Evolutionary conservation across 2,888 invertebrate genomes (phyloP), one percentile per base, ranked within the genome.

Genomic region (Tinea trinotella): DNA sequence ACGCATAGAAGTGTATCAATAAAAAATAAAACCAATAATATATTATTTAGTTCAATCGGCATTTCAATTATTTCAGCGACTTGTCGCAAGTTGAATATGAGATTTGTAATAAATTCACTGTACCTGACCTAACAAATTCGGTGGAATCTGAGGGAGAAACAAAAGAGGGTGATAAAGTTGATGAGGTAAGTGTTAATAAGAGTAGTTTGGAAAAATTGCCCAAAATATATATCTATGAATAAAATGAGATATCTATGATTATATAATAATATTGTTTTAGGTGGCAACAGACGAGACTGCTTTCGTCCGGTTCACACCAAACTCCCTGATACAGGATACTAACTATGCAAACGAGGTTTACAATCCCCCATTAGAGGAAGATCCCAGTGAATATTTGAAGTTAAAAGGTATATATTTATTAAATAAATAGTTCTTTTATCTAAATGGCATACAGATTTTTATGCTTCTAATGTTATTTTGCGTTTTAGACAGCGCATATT

Each of bases 341-440:
- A 90, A 91, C 60, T 94, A 90, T 67, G 93, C 94, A n/a, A 93
- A 94, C 65, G 93, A 94, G 77, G 87, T 93, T 12, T 94, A 92
- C 70, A 92, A 89, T 70, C 94, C 94, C 18, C 91, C 93, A 55
- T 85, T 88, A 54, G 84, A 83, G 36, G 86, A 87, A 58, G 77
- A 80, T 56, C 71, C 73, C 6, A 64, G 71, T 52, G 64, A 73
- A 49, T 76, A 70, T 57, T 58, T 78, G 15, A 56, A 63, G 56
- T 59, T 70, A 10, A 53, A 78, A 73, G 78, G 82, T 82, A 65
- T 55, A 9, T 44, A 56, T 19, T 30, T n/a, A n/a, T n/a, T n/a
- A n/a, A n/a, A n/a, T n/a, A n/a, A n/a, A n/a, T n/a, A n/a, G n/a
- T n/a, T n/a, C n/a, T n/a, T n/a, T n/a, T n/a, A n/a, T n/a, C n/a